Evolutionary conservation across 2,797 vertebrate species (phyloP).

Genomic region (Aldrovandia affinis): DNA sequence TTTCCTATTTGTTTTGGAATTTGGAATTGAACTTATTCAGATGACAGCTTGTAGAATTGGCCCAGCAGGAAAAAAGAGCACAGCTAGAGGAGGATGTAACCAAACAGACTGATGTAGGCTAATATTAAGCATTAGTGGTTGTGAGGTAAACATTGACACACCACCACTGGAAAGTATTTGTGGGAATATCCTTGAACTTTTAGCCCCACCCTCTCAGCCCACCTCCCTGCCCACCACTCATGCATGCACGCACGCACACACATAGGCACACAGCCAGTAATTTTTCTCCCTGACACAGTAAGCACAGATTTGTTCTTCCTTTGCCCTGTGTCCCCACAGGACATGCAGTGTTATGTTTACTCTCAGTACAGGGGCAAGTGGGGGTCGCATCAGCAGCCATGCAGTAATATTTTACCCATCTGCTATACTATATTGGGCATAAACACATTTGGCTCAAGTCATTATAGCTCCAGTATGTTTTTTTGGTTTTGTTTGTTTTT

Average conservation of each 20-base stretch:
- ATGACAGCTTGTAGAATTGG: not conserved
- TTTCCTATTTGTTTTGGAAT: not conserved
- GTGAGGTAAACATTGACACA: conserved; percentile 56
- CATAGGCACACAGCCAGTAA: not conserved
- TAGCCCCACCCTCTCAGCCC: conserved; percentile 50
- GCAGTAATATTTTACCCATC: not conserved
- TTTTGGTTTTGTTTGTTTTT: no score
- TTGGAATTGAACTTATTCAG: no score
- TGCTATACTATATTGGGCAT: no score
- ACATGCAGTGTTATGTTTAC: conserved; percentile 68
- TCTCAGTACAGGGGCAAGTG: conserved; percentile 52
- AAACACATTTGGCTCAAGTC: no score
- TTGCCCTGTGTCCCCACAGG: conserved; percentile 31
- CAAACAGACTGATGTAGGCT: conserved; percentile 50
- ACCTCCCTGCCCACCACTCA: conserved; percentile 48
- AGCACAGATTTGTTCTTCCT: conserved; percentile 7
- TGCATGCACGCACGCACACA: not conserved
- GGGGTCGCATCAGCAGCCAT: not conserved
- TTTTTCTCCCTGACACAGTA: conserved; percentile 5
- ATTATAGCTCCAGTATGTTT: no score
- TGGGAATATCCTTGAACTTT: conserved; percentile 46
- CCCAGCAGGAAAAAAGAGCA: not conserved
- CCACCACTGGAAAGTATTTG: conserved; percentile 60
- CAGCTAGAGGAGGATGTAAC: not conserved
- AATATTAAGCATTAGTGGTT: conserved; percentile 55